Conservation (phyloP, 2,797 vertebrate genomes). For the Apogon hyalosoma region DNA sequence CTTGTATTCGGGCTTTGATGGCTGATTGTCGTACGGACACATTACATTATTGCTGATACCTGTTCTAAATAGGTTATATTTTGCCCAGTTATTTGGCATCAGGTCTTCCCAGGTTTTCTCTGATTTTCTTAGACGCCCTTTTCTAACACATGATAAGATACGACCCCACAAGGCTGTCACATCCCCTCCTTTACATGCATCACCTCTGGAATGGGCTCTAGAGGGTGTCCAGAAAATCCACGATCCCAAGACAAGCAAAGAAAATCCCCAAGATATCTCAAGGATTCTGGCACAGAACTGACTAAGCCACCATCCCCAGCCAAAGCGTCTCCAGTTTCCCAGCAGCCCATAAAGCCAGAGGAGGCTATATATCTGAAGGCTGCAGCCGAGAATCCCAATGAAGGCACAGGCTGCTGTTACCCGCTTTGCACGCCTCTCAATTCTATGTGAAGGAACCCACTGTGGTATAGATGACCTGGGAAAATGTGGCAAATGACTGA, state of each 20-base stretch:
- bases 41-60: conserved; percentile 83
- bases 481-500: conserved; percentile 66
- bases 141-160: conserved; percentile 78
- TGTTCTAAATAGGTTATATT: conserved; percentile 67
- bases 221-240: conserved; percentile 80
- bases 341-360: conserved; percentile 90
- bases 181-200: conserved; percentile 29
- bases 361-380: conserved; percentile 86
- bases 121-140: conserved; percentile 53
- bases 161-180: conserved; percentile 82
- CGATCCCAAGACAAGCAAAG: conserved; percentile 81
- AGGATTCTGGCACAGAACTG: conserved; percentile 90
- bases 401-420: conserved; percentile 81
- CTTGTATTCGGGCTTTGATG: conserved; percentile 53
- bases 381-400: conserved; percentile 85
- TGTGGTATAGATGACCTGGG: conserved; percentile 61
- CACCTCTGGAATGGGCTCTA: conserved; percentile 44
- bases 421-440: conserved; percentile 64
- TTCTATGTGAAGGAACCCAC: conserved; percentile 71
- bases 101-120: conserved; percentile 79
- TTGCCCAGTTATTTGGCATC: conserved; percentile 88
- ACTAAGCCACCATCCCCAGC: conserved; percentile 89
- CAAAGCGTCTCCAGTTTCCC: conserved; percentile 83
- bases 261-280: conserved; percentile 86
- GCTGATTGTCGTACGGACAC: conserved; percentile 74